Base-by-base conservation (phyloP, 2,888 invertebrate genomes). In the Callosobruchus maculatus region DNA sequence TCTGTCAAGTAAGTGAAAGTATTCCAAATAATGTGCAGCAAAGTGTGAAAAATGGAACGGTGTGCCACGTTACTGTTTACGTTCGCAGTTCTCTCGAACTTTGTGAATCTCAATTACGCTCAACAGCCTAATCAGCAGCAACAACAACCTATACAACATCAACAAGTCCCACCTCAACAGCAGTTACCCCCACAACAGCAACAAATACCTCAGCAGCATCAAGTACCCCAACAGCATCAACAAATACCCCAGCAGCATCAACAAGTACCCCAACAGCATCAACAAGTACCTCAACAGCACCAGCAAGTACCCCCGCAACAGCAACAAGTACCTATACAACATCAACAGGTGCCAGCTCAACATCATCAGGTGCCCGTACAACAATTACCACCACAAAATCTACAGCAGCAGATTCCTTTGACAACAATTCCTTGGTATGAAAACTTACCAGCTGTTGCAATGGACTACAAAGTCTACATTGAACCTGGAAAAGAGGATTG, bases 401-500 rank as follows among this genome's bases (percentile, higher is more conserved):
- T 49, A 18, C 49, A 49, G 13, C 49, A 49, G 18, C 49, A 49
- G 13, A 49, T 49, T 49, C 71, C 70, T 26, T 77, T 90, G 78
- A 86, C 90, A 20, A 90, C 91, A 67, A 89, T 90, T 81, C 94
- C 94, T 85, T 95, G 95, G 95, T 95, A 95, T 86, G 95, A 95
- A 86, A 92, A 93, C 80, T 87, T 95, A 74, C 97, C 97, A 18
- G 97, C 97, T 13, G 96, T 97, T 49, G 95, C 96, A 0, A 96
- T 97, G 94, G 97, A 97, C 85, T 98, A 98, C 86, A 97, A 97
- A 88, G 95, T 98, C 66, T 95, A 97, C 87, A 93, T 98, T 77
- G 96, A 96, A 83, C 95, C 97, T n/a, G 97, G 97, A 74, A 93
- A 93, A 85, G 97, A 97, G 88, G 97, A 98, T 84, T 98, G 98